Conservation (phyloP, 2,113 vertebrate genomes). For the Aptenodytes patagonicus region DNA sequence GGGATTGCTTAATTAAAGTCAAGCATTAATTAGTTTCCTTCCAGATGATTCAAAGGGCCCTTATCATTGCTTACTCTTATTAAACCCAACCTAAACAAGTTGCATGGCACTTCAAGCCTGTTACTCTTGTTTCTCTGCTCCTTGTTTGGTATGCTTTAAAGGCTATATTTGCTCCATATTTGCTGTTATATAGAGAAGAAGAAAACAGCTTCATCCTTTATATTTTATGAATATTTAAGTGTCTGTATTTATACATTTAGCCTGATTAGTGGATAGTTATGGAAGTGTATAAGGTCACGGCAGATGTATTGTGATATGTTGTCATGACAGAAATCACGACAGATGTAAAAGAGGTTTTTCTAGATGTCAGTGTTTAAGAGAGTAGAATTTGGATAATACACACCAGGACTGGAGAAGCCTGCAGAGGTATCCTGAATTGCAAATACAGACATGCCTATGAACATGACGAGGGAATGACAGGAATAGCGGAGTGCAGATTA, state of each 20-base stretch:
- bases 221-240: background rate
- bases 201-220: background rate
- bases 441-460: background rate
- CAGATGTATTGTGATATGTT: background rate
- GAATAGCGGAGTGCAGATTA: background rate
- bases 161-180: background rate
- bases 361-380: background rate
- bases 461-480: background rate
- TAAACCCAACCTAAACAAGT: background rate
- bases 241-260: background rate
- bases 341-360: background rate
- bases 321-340: background rate
- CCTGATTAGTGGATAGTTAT: background rate
- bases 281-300: background rate
- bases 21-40: constrained; percentile 4
- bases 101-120: background rate
- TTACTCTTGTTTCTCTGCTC: background rate
- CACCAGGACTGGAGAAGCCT: background rate
- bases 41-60: background rate
- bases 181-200: background rate
- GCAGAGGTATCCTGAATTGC: background rate
- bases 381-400: background rate
- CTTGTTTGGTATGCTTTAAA: background rate
- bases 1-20: constrained; percentile 3
- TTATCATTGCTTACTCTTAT: background rate